These are phyloP conservation scores for Spheniscus mendiculus DNA, from an alignment of 2,113 vertebrate genomes.

Conservation along the genomic window DNA sequence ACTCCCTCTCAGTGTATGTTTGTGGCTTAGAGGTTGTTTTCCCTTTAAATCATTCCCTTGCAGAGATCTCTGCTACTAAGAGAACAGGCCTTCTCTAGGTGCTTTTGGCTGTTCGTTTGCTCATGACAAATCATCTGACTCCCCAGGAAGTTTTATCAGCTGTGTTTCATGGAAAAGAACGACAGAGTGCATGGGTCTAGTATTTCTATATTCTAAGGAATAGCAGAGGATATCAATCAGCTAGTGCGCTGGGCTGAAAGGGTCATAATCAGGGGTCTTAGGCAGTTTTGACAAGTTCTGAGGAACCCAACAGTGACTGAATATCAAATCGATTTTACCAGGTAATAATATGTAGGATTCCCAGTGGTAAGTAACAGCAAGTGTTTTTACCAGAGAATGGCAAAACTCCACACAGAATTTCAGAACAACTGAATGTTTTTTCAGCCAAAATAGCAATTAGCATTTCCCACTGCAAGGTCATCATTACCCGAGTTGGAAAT, in stretches of 20 bases:
- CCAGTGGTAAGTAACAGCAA: not conserved
- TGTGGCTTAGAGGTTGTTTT: not conserved
- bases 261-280: not conserved
- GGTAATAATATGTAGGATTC: not conserved
- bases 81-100: not conserved
- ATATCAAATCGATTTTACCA: not conserved
- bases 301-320: not conserved
- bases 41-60: not conserved
- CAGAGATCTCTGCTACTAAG: not conserved
- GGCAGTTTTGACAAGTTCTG: not conserved
- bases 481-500: not conserved
- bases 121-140: not conserved
- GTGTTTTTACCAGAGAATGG: not conserved
- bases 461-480: not conserved
- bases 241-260: accelerated
- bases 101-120: not conserved
- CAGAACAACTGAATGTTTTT: not conserved
- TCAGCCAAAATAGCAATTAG: not conserved
- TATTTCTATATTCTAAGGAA: not conserved
- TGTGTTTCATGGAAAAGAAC: not conserved
- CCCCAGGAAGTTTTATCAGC: not conserved
- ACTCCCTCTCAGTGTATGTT: not conserved
- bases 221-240: not conserved
- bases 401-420: not conserved
- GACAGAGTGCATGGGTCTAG: not conserved